Evolutionary conservation across 2,888 invertebrate species (phyloP).

Genomic region (Panopea generosa): DNA sequence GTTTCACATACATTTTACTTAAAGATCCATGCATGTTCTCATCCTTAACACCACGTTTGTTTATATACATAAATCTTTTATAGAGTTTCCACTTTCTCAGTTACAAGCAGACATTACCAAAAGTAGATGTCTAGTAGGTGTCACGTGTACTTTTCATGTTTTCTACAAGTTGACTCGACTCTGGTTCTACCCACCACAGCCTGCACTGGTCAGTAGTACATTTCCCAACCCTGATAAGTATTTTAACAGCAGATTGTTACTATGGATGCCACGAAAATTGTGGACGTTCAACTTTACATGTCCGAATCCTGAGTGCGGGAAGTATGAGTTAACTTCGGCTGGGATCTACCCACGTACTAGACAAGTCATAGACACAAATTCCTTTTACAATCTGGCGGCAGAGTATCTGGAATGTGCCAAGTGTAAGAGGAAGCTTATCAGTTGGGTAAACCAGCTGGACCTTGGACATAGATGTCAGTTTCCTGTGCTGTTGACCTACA

Average conservation of each 20-base stretch:
- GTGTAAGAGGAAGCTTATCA: constrained; percentile 49
- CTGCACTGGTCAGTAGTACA: too few relatives aligned
- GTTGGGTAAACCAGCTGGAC: constrained; percentile 65
- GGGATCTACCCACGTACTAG: constrained; percentile 45
- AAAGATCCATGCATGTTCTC: too few relatives aligned
- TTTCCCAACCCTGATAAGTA: constrained; percentile 6
- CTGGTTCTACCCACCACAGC: constrained; percentile 59
- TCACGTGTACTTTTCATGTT: constrained; percentile 42
- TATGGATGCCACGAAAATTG: constrained; percentile 50
- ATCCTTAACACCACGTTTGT: neutral
- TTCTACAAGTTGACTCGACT: constrained; percentile 16
- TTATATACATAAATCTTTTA: neutral
- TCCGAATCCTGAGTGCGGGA: constrained; percentile 21
- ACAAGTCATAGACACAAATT: constrained; percentile 58
- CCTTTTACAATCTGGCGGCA: constrained; percentile 49
- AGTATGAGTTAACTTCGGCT: constrained; percentile 12
- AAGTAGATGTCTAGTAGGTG: constrained; percentile 47
- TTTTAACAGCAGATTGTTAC: constrained; percentile 38
- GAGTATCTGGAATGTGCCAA: constrained; percentile 53
- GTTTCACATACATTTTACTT: too few relatives aligned
- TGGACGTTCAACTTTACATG: constrained; percentile 3
- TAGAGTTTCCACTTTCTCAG: too few relatives aligned
- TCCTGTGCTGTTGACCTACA: too few relatives aligned
- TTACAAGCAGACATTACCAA: constrained; percentile 44
- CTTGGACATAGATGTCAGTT: constrained; percentile 45